A percentile compares a stretch with the other conserved stretches of the same genome.
Conservation (phyloP, 2,797 vertebrate species). For the Siniperca undulata region DNA sequence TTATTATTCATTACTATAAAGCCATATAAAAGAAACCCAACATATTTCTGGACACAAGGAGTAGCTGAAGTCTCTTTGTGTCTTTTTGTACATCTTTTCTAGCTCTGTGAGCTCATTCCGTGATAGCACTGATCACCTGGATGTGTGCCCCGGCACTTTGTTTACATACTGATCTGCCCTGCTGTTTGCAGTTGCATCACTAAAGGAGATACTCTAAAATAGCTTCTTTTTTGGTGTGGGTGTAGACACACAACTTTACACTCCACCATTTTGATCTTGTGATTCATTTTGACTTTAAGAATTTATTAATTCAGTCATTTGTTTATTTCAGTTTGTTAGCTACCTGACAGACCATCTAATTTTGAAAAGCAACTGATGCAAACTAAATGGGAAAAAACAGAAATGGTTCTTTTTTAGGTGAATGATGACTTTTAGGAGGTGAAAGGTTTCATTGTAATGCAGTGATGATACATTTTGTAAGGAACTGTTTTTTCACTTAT, state of each 20-base stretch:
- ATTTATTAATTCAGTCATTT: background rate
- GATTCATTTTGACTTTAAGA: background rate
- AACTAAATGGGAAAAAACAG: background rate
- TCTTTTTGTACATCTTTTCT: too few relatives aligned
- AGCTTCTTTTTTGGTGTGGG: background rate
- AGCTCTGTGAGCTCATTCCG: background rate
- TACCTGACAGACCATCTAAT: background rate
- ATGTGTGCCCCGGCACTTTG: too few relatives aligned
- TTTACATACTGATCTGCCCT: too few relatives aligned
- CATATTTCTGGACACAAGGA: too few relatives aligned
- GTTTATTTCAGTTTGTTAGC: background rate
- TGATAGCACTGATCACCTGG: background rate
- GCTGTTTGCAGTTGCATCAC: background rate
- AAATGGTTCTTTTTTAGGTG: background rate
- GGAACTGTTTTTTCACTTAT: background rate
- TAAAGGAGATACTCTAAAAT: background rate
- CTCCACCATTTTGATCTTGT: background rate
- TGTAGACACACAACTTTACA: background rate
- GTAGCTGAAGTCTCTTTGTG: too few relatives aligned
- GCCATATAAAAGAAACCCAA: too few relatives aligned
- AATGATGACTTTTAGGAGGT: background rate
- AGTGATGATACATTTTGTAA: background rate
- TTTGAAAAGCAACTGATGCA: background rate
- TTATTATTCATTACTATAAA: background rate
- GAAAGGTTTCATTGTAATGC: background rate